Base-by-base conservation (phyloP, 2,797 vertebrate genomes). In the Myripristis murdjan region DNA sequence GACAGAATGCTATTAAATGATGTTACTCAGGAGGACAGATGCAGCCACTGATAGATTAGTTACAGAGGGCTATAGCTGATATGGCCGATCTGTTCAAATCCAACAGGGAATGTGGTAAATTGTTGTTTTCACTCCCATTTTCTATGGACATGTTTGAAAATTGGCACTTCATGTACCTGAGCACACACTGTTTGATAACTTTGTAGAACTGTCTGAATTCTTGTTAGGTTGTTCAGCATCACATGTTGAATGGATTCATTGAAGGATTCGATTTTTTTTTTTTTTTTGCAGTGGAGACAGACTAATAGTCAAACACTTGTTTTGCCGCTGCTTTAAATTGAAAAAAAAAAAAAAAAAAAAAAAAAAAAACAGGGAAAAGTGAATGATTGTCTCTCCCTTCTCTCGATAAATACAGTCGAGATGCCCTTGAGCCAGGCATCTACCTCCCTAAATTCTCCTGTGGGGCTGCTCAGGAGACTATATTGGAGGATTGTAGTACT, bases 51-150 rank as follows among this genome's bases (percentile, higher is more conserved):
- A 83, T 88, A 76, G 75, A 87, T 82, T 76, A 79, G 53, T 72
- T 65, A 41, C 28, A 56, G 51, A 66, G 66, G 43, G 75, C 56
- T 69, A 55, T 56, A 82, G 71, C 66, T 77, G 72, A 85, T 87
- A 71, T 75, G 75, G 53, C 62, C 70, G 70, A 78, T 75, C 57
- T 81, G 73, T 83, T 89, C 59, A 67, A 71, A 77, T 82, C 76
- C 75, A 52, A 75, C 56, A 43, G 73, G 59, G 64, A 70, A 70
- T 33, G 64, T 70, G 70, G 81, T 71, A 78, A 71, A 82, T 81
- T 70, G 68, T 68, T 86, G 70, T 85, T 87, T 88, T 82, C 72
- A 58, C 64, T 74, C 64, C 35, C 11, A 33, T 81, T 83, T 84
- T 58, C 61, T 53, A 39, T 75, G 55, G 61, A 55, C 10, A 22